Evolutionary conservation across 2,888 invertebrate genomes (phyloP), one percentile per base, ranked within the genome.

Genomic region (Synergus itoensis): DNA sequence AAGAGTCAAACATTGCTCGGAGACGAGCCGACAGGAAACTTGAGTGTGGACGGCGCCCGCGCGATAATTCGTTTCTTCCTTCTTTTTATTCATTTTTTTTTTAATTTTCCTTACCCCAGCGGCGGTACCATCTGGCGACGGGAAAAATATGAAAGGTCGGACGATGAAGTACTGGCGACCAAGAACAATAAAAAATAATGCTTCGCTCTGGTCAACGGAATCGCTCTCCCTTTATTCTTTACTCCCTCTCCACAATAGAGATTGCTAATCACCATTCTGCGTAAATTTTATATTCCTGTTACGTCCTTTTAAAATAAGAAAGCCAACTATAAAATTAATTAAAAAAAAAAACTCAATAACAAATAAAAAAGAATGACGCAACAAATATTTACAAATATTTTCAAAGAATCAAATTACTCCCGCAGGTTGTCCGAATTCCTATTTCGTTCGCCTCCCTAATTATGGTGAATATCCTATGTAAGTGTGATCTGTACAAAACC

Each of bases 31-130:
- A 88, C 86, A 88, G 87, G 87, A 90, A 89, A 87, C 88, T 88
- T 84, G 82, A 86, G 86, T 86, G 87, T 91, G 90, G 90, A 90
- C 90, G 90, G 91, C 89, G 90, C 90, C 90, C 89, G 87, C 86
- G 84, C 85, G n/a, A 67, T 21, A 85, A 80, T 86, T 82, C 79
- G 28, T 73, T 76, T 78, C 62, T 28, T 69, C 28, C 48, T 36
- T 28, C 14, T 48, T 69, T 28, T 41, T 64, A 16, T 64, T 40
- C 4, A 36, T 63, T 63, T 36, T 40, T 14, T 65, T 14, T 65
- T 65, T 1, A 64, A 69, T 28, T 48, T 16, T 60, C 14, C 28
- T 62, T 62, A 28, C 9, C 1, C 11, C 18, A 57, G 9, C 3
- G 57, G 18, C 57, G 57, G 57, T 57, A 67, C 45, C 48, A 45